Evolutionary conservation across 2,113 vertebrate genomes (phyloP).

Genomic region (Heterochromis multidens): DNA sequence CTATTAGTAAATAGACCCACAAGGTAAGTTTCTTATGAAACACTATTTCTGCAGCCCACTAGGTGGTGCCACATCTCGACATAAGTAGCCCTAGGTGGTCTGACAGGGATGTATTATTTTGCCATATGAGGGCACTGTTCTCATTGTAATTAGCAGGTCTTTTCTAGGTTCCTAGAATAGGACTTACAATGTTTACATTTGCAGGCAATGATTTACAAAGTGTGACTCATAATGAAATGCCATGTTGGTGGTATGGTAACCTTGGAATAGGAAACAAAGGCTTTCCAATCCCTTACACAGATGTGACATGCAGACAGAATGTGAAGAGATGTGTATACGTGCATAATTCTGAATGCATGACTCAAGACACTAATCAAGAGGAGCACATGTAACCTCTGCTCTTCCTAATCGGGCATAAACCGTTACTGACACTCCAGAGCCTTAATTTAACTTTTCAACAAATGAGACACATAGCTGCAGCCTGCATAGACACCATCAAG

Average conservation of each 20-base stretch:
- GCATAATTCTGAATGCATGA: background rate
- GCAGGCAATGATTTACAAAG: background rate
- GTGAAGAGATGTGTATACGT: background rate
- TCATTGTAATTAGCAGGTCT: background rate
- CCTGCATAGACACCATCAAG: constrained; percentile 28
- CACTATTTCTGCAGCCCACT: constrained; percentile 38
- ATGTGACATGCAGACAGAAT: background rate
- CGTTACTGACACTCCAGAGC: constrained; percentile 40
- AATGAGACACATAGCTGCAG: constrained; percentile 30
- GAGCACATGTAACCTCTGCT: background rate
- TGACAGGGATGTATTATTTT: background rate
- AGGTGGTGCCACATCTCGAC: constrained; percentile 55
- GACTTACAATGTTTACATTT: background rate
- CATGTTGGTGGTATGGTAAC: background rate
- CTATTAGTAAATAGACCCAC: background rate
- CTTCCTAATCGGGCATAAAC: constrained; percentile 35
- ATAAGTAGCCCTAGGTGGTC: background rate
- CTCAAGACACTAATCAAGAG: background rate
- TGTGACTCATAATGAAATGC: background rate
- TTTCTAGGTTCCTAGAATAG: background rate
- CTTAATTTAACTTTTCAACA: constrained; percentile 63
- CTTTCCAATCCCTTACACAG: background rate
- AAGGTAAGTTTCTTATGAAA: background rate
- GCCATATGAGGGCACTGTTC: constrained; percentile 48
- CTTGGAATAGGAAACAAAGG: background rate